Conservation (phyloP, 2,888 invertebrate genomes). For the Spilosoma lubricipeda region DNA sequence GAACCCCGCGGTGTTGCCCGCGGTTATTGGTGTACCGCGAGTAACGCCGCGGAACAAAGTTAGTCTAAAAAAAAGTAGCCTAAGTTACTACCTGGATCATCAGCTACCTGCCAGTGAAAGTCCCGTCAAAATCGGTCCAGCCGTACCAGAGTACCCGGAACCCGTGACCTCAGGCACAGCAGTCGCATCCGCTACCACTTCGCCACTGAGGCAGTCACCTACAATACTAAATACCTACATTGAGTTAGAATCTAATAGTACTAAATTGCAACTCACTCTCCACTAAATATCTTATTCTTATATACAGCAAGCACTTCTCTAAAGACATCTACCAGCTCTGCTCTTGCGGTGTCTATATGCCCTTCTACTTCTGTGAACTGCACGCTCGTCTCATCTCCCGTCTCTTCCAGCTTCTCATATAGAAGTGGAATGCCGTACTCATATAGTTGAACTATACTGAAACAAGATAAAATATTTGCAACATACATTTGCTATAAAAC, state of each 20-base stretch:
- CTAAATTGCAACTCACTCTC: constrained; percentile 67
- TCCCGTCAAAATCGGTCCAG: too few species aligned
- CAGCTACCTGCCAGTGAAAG: too few species aligned
- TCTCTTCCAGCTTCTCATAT: constrained; percentile 87
- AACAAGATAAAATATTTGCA: constrained; percentile 47
- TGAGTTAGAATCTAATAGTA: not conserved
- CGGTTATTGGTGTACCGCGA: too few species aligned
- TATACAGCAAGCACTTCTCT: constrained; percentile 76
- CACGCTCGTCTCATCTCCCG: constrained; percentile 73
- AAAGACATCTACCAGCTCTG: constrained; percentile 77
- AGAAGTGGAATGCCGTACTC: constrained; percentile 90
- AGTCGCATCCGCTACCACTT: too few species aligned
- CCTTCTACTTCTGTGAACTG: constrained; percentile 73
- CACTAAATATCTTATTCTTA: constrained; percentile 74
- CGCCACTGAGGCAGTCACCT: too few species aligned
- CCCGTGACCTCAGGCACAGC: too few species aligned
- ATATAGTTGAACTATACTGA: constrained; percentile 92
- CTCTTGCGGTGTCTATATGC: constrained; percentile 79
- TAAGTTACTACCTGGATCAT: too few species aligned
- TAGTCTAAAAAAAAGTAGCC: too few species aligned
- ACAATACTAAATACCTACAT: not conserved
- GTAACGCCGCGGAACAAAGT: too few species aligned
- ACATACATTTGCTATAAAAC: not conserved
- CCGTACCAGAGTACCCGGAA: too few species aligned
- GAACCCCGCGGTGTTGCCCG: too few species aligned